A percentile compares a stretch with the other conserved stretches of the same genome.
Evolutionary conservation across 2,797 vertebrate species (phyloP).

Genomic region (Limosa lapponica): DNA sequence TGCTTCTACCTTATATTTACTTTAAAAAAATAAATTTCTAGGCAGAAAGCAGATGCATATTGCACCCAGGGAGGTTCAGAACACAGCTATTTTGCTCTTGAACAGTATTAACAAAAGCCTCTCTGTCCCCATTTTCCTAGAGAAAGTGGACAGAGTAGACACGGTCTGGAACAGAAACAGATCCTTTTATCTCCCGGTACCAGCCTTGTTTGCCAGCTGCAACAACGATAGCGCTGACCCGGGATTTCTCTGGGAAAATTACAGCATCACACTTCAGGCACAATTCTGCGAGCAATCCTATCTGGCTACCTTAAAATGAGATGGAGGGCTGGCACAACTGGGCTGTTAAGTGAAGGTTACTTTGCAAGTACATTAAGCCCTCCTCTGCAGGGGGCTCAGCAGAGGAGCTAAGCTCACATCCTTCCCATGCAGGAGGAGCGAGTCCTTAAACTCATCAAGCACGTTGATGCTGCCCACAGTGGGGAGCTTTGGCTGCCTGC

Average conservation of each 20-base stretch:
- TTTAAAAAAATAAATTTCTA: background rate
- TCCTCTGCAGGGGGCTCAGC: background rate
- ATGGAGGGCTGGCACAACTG: background rate
- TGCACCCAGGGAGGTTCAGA: background rate
- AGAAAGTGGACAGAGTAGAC: background rate
- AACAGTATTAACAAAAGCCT: background rate
- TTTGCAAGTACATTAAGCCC: background rate
- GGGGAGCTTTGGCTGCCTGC: background rate
- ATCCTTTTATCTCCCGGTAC: background rate
- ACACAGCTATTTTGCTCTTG: background rate
- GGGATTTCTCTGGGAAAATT: background rate
- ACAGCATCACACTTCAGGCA: background rate
- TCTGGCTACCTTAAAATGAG: background rate
- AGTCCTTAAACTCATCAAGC: background rate
- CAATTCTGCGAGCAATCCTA: background rate
- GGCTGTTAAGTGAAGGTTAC: background rate
- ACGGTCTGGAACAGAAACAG: background rate
- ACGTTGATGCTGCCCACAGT: background rate
- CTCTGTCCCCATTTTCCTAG: background rate
- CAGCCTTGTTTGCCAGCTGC: background rate
- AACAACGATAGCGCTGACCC: background rate
- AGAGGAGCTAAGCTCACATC: background rate
- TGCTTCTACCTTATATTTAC: background rate
- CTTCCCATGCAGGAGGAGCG: background rate
- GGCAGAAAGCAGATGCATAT: background rate